Conservation (phyloP, 2,888 invertebrate genomes). For the Cloeon dipterum region DNA sequence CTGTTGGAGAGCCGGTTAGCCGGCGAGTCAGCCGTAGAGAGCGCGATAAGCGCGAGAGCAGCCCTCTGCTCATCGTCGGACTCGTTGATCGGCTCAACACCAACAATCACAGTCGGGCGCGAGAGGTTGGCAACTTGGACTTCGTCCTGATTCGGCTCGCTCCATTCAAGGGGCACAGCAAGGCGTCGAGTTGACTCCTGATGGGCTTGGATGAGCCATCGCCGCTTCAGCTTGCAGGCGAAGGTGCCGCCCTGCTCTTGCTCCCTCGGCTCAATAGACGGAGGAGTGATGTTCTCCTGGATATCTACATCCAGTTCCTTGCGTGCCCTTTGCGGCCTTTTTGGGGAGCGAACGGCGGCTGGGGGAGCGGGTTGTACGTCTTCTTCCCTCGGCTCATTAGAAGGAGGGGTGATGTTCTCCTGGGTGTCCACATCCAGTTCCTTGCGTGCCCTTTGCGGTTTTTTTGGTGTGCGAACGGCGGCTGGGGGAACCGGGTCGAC, state of each 20-base stretch:
- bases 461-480: background rate
- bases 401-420: background rate
- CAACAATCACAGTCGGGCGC: slow-evolving; percentile 24
- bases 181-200: slow-evolving; percentile 16
- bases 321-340: background rate
- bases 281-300: background rate
- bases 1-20: too few species aligned
- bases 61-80: slow-evolving; percentile 24
- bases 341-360: background rate
- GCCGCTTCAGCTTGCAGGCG: slow-evolving; percentile 26
- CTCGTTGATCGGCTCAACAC: background rate
- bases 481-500: too few species aligned
- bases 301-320: background rate
- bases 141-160: slow-evolving; percentile 8
- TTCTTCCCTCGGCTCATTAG: too few species aligned
- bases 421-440: background rate
- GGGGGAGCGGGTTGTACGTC: too few species aligned
- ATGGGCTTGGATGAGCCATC: slow-evolving; percentile 31
- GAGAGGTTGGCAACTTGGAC: slow-evolving; percentile 18
- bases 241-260: background rate
- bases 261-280: too few species aligned
- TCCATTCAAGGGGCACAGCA: slow-evolving; percentile 27
- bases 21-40: too few species aligned
- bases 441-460: background rate
- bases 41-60: slow-evolving; percentile 33